Evolutionary conservation across 1,140 invertebrate genomes (phyloP).

Genomic region (Hirudo medicinalis): DNA sequence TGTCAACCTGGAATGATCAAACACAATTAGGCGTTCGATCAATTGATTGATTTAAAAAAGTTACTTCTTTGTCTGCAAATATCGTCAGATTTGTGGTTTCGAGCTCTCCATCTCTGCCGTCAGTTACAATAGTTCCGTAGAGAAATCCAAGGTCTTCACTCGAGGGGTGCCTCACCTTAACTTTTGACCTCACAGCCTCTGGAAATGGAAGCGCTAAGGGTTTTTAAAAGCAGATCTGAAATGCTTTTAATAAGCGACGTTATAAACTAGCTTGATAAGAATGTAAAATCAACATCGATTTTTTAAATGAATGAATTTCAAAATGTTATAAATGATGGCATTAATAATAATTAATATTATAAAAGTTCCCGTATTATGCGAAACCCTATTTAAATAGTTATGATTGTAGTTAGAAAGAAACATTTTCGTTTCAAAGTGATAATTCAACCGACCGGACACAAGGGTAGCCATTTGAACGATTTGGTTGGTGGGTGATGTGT

Average conservation of each 20-base stretch:
- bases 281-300: no score
- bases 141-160: conserved; percentile 33
- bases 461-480: conserved; percentile 28
- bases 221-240: neutral
- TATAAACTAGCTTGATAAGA: no score
- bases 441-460: conserved; percentile 28
- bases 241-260: no score
- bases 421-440: no score
- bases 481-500: conserved; percentile 22
- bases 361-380: no score
- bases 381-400: no score
- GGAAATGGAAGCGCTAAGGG: neutral
- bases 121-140: conserved; percentile 38
- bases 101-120: conserved; percentile 28
- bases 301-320: no score
- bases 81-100: conserved; percentile 33
- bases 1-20: conserved; percentile 32
- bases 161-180: conserved; percentile 32
- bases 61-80: conserved; percentile 37
- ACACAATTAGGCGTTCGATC: neutral
- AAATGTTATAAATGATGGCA: no score
- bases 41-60: neutral
- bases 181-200: conserved; percentile 29
- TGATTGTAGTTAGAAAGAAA: no score
- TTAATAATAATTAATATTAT: no score